Evolutionary conservation across 2,113 vertebrate species (phyloP), one percentile per base, ranked within the genome.

Genomic region (Equus przewalskii): DNA sequence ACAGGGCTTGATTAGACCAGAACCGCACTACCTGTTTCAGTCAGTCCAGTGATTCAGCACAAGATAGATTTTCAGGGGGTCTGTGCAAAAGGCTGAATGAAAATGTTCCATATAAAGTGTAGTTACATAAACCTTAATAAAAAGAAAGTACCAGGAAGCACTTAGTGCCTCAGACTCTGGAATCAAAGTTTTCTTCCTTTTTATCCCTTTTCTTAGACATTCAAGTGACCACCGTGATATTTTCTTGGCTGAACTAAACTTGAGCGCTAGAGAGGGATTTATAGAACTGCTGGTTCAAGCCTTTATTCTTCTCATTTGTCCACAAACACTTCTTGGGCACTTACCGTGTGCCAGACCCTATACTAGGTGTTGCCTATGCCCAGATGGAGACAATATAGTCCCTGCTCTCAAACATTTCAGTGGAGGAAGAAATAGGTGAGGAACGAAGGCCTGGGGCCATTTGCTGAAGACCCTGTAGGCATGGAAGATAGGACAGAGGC

Each of bases 91-190:
- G 96, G 6, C 80, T 84, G 41, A 94, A 96, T 82, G 95, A 97
- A 97, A 98, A 94, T 96, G 69, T 92, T 78, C 89, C 51, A 16
- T 84, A 86, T 96, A 18, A 98, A 98, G 65, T 90, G 6, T 89
- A 91, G 64, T 98, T 98, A 49, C 88, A 96, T 97, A 98, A 98
- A 97, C 79, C 90, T 97, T 96, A 98, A 97, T 84, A 96, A 96
- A 93, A 95, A 97, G 67, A 60, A 93, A 91, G n/a, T 64, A 22
- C 70, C 26, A 10, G 28, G 56, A 94, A 94, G 24, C 46, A 36
- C 33, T 82, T 70, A 79, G 26, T 51, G 24, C 87, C 54, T 96
- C 75, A n/a, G 64, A 73, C 51, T 49, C 36, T 89, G 8, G 28
- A 69, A 89, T 78, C 75, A 56, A 76, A 70, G 16, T 26, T 60